Percentiles rank a stretch among this genome's conserved stretches.
Evolutionary conservation across 2,797 vertebrate genomes (phyloP).

Genomic region (Tadarida brasiliensis): DNA sequence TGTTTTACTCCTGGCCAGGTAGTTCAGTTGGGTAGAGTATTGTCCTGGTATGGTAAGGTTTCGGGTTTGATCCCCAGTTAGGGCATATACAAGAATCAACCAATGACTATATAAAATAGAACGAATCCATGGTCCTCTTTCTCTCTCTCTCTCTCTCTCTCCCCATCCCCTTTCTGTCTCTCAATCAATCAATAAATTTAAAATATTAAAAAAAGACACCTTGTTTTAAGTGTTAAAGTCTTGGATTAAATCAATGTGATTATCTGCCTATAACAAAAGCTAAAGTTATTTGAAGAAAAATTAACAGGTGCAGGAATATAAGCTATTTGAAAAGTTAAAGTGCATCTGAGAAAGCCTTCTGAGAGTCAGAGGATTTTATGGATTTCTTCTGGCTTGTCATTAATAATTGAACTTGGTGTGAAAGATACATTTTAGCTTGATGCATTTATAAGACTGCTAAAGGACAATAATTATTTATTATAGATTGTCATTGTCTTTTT

Average conservation of each 20-base stretch:
- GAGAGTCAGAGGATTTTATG: background rate
- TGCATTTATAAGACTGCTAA: constrained; percentile 12
- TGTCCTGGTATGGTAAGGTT: background rate
- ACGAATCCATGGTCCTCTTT: background rate
- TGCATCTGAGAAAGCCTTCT: constrained; percentile 28
- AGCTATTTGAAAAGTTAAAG: constrained; percentile 51
- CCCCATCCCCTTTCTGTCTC: no score
- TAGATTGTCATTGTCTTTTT: background rate
- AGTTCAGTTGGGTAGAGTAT: background rate
- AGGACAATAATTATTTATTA: background rate
- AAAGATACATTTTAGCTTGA: background rate
- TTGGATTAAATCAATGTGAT: constrained; percentile 39
- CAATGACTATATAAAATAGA: background rate
- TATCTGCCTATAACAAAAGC: constrained; percentile 35
- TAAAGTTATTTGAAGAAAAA: constrained; percentile 71
- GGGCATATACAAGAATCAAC: background rate
- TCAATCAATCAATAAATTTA: background rate
- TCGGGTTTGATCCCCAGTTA: background rate
- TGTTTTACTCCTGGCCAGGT: background rate
- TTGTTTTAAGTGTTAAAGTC: constrained; percentile 41
- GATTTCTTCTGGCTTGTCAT: constrained; percentile 28
- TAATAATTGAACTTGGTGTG: constrained; percentile 12
- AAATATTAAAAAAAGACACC: background rate
- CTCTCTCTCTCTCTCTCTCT: background rate
- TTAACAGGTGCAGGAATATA: constrained; percentile 57